A percentile compares a stretch with the other conserved stretches of the same genome.
phyloP scores from a whole-genome alignment of 2,888 invertebrate genomes.

The Glaucopsyche alexis region DNA sequence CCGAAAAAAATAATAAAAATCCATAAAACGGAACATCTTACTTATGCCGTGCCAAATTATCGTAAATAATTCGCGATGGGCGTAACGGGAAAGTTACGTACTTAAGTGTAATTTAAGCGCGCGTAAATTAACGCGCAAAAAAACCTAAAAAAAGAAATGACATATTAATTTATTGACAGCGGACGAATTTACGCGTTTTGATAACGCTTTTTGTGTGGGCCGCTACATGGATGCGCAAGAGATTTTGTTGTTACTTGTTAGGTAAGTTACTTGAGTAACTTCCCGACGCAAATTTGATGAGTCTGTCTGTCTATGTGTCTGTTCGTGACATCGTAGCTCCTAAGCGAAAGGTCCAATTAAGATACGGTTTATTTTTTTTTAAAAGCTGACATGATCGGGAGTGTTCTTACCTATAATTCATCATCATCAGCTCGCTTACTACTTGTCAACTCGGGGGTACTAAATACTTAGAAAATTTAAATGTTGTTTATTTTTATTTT shows the following conservation, averaged over 20 bases:
- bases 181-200: slow-evolving; percentile 26
- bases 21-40: slow-evolving; percentile 32
- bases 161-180: slow-evolving; percentile 33
- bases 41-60: slow-evolving; percentile 38
- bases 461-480: too few species aligned
- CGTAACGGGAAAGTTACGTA: slow-evolving; percentile 41
- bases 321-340: too few species aligned
- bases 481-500: too few species aligned
- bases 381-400: too few species aligned
- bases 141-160: slow-evolving; percentile 35
- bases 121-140: slow-evolving; percentile 33
- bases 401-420: too few species aligned
- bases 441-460: too few species aligned
- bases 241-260: neutral
- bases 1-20: neutral
- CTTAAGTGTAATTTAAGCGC: slow-evolving; percentile 41
- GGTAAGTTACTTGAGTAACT: neutral
- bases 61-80: slow-evolving; percentile 43
- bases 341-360: too few species aligned
- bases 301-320: too few species aligned
- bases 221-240: slow-evolving; percentile 1
- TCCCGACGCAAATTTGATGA: too few species aligned
- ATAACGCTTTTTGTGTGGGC: slow-evolving; percentile 23
- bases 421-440: too few species aligned
- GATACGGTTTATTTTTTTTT: too few species aligned